A percentile compares a stretch with the other conserved stretches of the same genome.
phyloP scores from a whole-genome alignment of 1,140 invertebrate species.

The Hormaphis cornu region DNA sequence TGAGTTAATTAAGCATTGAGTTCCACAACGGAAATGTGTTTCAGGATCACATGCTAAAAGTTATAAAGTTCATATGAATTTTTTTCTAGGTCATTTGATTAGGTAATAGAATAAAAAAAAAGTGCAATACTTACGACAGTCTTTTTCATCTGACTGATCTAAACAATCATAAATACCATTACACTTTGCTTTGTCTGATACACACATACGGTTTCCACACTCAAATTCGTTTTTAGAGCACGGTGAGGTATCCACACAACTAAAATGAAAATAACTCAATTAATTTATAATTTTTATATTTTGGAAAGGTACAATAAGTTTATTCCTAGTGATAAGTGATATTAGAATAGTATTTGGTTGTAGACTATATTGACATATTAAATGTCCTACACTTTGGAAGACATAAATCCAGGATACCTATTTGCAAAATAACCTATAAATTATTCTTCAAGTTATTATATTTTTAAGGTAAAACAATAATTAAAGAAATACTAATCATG shows the following conservation, averaged over 20 bases:
- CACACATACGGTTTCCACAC: conserved; percentile 62
- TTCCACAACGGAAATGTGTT: conserved; percentile 66
- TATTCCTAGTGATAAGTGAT: too few species aligned
- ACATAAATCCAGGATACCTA: too few species aligned
- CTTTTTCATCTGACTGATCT: conserved; percentile 66
- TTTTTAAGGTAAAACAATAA: too few species aligned
- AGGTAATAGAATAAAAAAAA: neutral
- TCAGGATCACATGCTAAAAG: conserved; percentile 57
- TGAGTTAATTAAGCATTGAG: conserved; percentile 57
- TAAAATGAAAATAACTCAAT: conserved; percentile 33
- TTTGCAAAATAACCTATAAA: too few species aligned
- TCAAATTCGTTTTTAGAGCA: conserved; percentile 55
- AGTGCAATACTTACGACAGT: conserved; percentile 54
- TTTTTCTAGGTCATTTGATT: neutral
- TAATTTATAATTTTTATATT: too few species aligned
- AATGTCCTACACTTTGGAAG: too few species aligned
- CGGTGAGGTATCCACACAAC: conserved; percentile 44
- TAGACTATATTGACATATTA: too few species aligned
- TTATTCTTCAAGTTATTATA: too few species aligned
- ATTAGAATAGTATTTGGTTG: too few species aligned
- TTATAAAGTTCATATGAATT: conserved; percentile 33
- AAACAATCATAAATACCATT: conserved; percentile 70
- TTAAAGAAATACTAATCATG: too few species aligned
- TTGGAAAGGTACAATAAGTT: too few species aligned
- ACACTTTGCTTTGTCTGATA: conserved; percentile 55